Conservation (phyloP, 2,113 vertebrate species). For the zebrafish (Danio rerio) region DNA sequence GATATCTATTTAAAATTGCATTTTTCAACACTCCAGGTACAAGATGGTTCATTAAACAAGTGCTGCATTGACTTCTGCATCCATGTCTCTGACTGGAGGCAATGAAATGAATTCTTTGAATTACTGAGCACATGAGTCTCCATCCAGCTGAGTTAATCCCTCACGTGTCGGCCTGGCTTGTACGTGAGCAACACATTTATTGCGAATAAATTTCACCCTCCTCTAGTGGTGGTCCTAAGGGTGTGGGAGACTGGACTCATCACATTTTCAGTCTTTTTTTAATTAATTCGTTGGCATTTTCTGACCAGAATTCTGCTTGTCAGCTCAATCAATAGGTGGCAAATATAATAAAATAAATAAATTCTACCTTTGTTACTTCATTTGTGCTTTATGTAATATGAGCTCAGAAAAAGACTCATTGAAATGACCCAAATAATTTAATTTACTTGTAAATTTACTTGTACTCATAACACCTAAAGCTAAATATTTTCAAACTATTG, state of each 20-base stretch:
- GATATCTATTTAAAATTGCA: conserved; percentile 24
- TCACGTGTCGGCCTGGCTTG: conserved; percentile 6
- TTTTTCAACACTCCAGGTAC: conserved; percentile 1
- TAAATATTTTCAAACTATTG: too few relatives aligned
- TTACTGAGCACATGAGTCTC: conserved; percentile 20
- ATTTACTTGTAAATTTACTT: too few relatives aligned
- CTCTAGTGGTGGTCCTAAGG: neutral
- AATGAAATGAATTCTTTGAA: conserved; percentile 37
- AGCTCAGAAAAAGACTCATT: neutral
- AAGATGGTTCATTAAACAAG: conserved; percentile 24
- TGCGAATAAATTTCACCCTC: neutral
- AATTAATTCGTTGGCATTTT: neutral
- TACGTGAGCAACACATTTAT: conserved; percentile 17
- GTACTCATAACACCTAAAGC: too few relatives aligned
- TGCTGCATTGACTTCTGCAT: conserved; percentile 2
- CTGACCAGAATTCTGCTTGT: neutral
- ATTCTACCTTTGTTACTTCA: neutral
- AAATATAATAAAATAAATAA: neutral
- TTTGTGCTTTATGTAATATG: neutral
- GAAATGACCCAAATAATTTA: too few relatives aligned
- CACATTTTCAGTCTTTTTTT: neutral
- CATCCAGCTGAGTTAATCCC: conserved; percentile 27
- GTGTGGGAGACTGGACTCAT: neutral
- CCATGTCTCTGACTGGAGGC: conserved; percentile 17
- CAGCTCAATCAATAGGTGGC: neutral